Base-by-base conservation (phyloP, 2,113 vertebrate genomes). In the Varanus komodoensis region DNA sequence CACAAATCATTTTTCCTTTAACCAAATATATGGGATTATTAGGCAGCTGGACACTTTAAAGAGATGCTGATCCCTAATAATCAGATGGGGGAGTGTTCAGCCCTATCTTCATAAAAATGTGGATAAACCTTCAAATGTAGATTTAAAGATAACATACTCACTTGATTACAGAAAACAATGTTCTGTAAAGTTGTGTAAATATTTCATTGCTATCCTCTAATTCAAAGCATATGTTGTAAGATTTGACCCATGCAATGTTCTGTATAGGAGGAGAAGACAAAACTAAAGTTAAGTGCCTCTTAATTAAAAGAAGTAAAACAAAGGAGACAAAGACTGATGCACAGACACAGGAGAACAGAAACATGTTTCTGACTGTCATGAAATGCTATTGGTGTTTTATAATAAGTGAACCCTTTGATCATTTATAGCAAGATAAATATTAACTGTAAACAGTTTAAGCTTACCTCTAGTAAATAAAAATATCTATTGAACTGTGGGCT, bases 241-340 rank as follows among this genome's bases (percentile, higher is more conserved):
- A 99, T 93, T 99, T 99, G 92, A 99, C 99, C 99, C 99, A 99
- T 34, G 99, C 99, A 95, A 99, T 99, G 95, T 99, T 99, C 99
- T 99, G 93, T 84, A 89, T 91, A 69, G 61, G 82, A 93, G 1
- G 91, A 93, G 1, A 92, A 3, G 19, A 73, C 71, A 89, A 89
- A 82, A 9, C 11, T 25, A 79, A 50, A 27, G 88, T 8, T 34
- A 67, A 84, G 17, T 67, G 8, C n/a, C 84, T 77, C 25, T 64
- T 67, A 75, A 64, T 29, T 50, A 75, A 64, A 83, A 44, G 21
- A 7, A 34, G n/a, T 6, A 71, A 71, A 82, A 17, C n/a, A 74
- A 61, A 1, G 73, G 75, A 71, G 74, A 17, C n/a, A 74, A 61
- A 1, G 73, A 83, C 4, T 75, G 9, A 50, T 50, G 23, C 32